These are phyloP conservation scores for Nymphicus hollandicus DNA, from an alignment of 2,113 vertebrate genomes.

Conservation along the genomic window DNA sequence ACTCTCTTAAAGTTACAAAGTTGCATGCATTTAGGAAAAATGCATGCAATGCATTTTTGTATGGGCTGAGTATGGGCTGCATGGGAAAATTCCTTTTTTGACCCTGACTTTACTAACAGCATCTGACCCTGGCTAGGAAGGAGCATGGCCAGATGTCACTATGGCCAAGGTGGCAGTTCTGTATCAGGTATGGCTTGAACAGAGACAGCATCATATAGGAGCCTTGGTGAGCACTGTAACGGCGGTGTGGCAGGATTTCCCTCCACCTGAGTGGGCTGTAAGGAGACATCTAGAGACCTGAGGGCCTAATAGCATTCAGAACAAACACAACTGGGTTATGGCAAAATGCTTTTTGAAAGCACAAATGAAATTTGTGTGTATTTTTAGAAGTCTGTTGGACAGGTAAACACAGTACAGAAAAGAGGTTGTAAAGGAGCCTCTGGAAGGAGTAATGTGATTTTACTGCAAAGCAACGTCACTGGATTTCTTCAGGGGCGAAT, in stretches of 20 bases:
- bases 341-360: conserved; percentile 76
- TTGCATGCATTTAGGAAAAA: not conserved
- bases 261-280: conserved; percentile 77
- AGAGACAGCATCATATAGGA: conserved; percentile 73
- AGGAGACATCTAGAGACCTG: conserved; percentile 78
- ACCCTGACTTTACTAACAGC: not conserved
- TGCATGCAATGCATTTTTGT: too few species aligned
- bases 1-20: not conserved
- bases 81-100: not conserved
- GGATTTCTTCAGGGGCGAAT: not conserved
- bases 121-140: not conserved
- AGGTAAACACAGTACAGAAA: not conserved
- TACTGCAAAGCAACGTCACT: not conserved
- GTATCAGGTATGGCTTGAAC: conserved; percentile 72
- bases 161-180: not conserved
- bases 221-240: conserved; percentile 64
- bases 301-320: conserved; percentile 70
- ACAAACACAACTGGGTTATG: conserved; percentile 71
- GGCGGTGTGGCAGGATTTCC: conserved; percentile 73
- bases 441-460: not conserved
- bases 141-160: accelerated
- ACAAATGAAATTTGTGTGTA: conserved; percentile 76
- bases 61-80: not conserved
- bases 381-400: not conserved
- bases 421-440: not conserved